phyloP scores from a whole-genome alignment of 2,113 vertebrate species.

The Stictonetta naevosa region DNA sequence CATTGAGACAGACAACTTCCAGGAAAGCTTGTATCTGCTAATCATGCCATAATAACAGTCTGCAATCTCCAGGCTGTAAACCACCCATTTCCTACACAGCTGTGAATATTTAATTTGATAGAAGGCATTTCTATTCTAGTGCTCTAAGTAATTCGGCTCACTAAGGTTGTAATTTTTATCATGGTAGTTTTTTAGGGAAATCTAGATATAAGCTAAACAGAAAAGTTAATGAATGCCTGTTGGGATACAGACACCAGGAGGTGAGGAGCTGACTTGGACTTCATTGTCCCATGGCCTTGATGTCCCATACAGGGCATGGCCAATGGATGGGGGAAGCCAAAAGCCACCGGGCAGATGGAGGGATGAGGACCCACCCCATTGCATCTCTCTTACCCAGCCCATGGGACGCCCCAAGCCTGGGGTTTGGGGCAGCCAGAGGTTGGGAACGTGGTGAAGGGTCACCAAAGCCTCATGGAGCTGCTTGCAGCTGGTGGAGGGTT shows the following conservation, averaged over 20 bases:
- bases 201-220: not conserved
- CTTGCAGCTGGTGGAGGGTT: not conserved
- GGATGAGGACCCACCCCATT: not conserved
- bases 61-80: conserved; percentile 21
- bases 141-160: conserved; percentile 3
- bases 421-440: not conserved
- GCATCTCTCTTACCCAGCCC: not conserved
- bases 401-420: not conserved
- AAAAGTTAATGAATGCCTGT: not conserved
- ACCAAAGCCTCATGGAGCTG: not conserved
- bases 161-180: conserved; percentile 54
- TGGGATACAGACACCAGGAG: rapidly evolving
- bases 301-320: not conserved
- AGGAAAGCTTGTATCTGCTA: conserved; percentile 33
- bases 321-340: not conserved
- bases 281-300: not conserved
- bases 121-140: conserved; percentile 21
- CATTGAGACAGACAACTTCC: conserved; percentile 18
- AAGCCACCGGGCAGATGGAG: not conserved
- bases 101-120: conserved; percentile 32
- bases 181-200: conserved; percentile 26
- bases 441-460: not conserved
- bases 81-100: conserved; percentile 45
- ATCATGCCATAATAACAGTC: conserved; percentile 53
- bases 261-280: not conserved